Percentiles rank a stretch among this genome's conserved stretches.
Evolutionary conservation across 2,888 invertebrate species (phyloP).

Genomic region (Torymus aiolomorphi): DNA sequence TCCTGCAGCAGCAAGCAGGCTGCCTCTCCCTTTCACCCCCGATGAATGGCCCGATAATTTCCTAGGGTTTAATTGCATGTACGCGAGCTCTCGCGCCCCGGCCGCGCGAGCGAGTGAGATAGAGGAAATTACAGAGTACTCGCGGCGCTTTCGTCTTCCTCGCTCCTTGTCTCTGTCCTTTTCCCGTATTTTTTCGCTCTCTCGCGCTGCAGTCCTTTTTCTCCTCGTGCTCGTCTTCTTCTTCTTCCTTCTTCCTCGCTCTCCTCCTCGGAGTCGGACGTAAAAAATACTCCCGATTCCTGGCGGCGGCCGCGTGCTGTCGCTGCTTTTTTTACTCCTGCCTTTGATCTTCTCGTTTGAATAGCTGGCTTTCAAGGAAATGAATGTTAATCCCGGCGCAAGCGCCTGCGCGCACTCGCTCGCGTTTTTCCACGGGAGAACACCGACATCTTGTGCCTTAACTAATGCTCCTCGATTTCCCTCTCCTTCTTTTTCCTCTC

Average conservation of each 20-base stretch:
- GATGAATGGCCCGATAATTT: constrained; percentile 54
- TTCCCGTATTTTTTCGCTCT: constrained; percentile 15
- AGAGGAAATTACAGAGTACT: constrained; percentile 45
- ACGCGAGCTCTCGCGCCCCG: constrained; percentile 26
- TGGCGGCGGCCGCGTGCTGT: constrained; percentile 4
- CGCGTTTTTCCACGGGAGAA: constrained; percentile 17
- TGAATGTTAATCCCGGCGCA: constrained; percentile 47
- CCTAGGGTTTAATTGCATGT: constrained; percentile 57
- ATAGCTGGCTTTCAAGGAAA: constrained; percentile 54
- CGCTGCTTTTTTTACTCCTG: constrained; percentile 19
- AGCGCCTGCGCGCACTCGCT: no score
- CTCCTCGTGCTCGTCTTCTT: neutral
- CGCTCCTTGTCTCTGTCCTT: neutral
- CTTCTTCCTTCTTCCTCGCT: constrained; percentile 1
- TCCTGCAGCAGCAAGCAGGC: constrained; percentile 14
- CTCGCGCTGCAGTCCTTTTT: no score
- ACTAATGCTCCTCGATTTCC: constrained; percentile 32
- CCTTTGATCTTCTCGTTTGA: constrained; percentile 51
- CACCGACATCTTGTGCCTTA: constrained; percentile 17
- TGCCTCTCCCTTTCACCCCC: constrained; percentile 15
- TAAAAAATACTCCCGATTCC: constrained; percentile 51
- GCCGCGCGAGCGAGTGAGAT: neutral
- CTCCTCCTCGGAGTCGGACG: constrained; percentile 6
- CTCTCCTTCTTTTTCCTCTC: neutral
- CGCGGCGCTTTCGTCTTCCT: constrained; percentile 11